Base-by-base conservation (phyloP, 2,113 vertebrate genomes). In the Gadus chalcogrammus region DNA sequence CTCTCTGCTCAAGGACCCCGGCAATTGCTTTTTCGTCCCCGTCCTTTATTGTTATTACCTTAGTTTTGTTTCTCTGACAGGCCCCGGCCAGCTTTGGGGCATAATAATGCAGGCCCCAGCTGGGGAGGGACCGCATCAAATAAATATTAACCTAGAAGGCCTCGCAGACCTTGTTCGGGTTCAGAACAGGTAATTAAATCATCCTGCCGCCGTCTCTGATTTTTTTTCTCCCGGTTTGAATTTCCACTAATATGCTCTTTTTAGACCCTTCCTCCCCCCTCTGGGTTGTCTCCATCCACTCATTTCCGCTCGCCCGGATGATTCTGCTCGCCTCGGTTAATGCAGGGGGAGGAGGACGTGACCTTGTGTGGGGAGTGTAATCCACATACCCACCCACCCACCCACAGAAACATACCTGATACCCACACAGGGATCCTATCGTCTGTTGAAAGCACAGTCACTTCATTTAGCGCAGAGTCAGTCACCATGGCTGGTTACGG, bases 141-240 rank as follows among this genome's bases (percentile, higher is more conserved):
- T 80, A 84, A 87, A 84, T 77, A 85, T 78, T 67, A 78, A n/a
- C 67, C 72, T 27, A 17, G 59, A 80, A 77, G 52, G 5, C 76
- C 72, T 64, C 64, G 61, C 2, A 13, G 73, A 67, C 70, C 24
- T n/a, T 59, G 70, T 17, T 9, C 55, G 55, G 66, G 55, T 60
- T 73, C 53, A 79, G 64, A 68, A 27, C 12, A 15, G 18, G 66
- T 85, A 77, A 87, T 88, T 83, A 81, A 84, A 84, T 81, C 71
- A 82, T 67, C 58, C 31, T 18, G 56, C 63, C 31, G 63, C 70
- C 63, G 77, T 68, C 42, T 81, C 75, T 75, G 35, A 70, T 76
- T 87, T 80, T 58, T n/a, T 20, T 20, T 20, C 20, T 20, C 20
- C 20, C 55, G 38, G 17, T 58, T 58, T 5, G 71, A 83, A 76